phyloP scores from a whole-genome alignment of 2,113 vertebrate genomes.

The Aegotheles bennettii region DNA sequence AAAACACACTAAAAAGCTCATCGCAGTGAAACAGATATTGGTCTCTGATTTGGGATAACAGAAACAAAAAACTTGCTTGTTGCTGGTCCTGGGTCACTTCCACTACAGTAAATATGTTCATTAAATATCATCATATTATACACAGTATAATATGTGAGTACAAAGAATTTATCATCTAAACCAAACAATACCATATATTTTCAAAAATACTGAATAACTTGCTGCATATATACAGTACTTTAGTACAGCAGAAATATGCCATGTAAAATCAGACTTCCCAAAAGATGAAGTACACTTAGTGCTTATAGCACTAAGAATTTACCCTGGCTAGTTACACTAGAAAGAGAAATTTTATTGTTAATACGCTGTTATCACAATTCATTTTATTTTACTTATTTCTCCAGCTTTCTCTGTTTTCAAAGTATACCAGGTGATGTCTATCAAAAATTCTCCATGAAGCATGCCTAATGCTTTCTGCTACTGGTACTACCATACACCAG shows the following conservation, averaged over 20 bases:
- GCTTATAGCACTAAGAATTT: background rate
- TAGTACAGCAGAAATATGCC: background rate
- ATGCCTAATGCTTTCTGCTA: background rate
- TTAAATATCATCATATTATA: background rate
- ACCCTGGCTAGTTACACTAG: background rate
- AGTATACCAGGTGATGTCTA: background rate
- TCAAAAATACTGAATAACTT: background rate
- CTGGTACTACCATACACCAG: background rate
- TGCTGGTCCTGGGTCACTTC: background rate
- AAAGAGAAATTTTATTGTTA: background rate
- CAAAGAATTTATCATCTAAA: background rate
- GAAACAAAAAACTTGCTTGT: background rate
- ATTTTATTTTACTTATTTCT: background rate
- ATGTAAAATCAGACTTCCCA: background rate
- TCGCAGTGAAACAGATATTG: background rate
- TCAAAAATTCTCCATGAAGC: background rate
- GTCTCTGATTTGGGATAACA: background rate
- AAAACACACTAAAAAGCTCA: background rate
- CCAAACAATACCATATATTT: background rate
- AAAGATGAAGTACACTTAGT: background rate
- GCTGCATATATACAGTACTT: background rate
- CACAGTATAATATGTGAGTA: background rate
- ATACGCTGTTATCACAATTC: background rate
- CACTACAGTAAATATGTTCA: background rate
- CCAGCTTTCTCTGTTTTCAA: background rate